phyloP scores from a whole-genome alignment of 2,113 vertebrate species.

The Paramisgurnus dabryanus region DNA sequence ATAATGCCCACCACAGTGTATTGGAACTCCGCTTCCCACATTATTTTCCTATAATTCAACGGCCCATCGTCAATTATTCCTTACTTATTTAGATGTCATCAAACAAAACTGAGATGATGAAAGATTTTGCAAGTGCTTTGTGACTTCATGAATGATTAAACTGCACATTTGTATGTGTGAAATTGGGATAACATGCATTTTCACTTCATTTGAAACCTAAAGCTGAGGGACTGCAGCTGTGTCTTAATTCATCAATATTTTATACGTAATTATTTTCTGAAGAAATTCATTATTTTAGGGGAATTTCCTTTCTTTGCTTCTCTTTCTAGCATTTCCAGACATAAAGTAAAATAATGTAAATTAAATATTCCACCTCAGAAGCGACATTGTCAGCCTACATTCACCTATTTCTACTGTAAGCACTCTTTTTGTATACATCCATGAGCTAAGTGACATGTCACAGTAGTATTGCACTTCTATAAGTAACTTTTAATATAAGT shows the following conservation, averaged over 20 bases:
- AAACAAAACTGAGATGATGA: conserved; percentile 4
- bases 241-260: conserved; percentile 76
- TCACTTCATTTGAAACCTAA: conserved; percentile 10
- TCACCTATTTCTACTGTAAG: too few relatives aligned
- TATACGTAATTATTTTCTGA: conserved; percentile 73
- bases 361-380: too few relatives aligned
- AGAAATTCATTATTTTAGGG: conserved; percentile 67
- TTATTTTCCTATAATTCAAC: too few relatives aligned
- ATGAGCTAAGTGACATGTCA: too few relatives aligned
- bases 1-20: too few relatives aligned
- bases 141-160: conserved; percentile 75
- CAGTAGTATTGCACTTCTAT: too few relatives aligned
- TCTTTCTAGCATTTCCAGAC: not conserved
- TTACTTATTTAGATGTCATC: conserved; percentile 10
- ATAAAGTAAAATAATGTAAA: conserved; percentile 10
- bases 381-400: too few relatives aligned
- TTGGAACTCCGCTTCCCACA: too few relatives aligned
- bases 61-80: not conserved
- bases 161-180: conserved; percentile 54
- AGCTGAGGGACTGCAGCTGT: conserved; percentile 59
- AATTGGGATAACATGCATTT: conserved; percentile 46
- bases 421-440: too few relatives aligned
- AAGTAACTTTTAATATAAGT: too few relatives aligned
- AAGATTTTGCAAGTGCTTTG: conserved; percentile 66
- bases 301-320: conserved; percentile 13